Conservation (phyloP, 1,140 invertebrate genomes). For the Mylabris phalerata region DNA sequence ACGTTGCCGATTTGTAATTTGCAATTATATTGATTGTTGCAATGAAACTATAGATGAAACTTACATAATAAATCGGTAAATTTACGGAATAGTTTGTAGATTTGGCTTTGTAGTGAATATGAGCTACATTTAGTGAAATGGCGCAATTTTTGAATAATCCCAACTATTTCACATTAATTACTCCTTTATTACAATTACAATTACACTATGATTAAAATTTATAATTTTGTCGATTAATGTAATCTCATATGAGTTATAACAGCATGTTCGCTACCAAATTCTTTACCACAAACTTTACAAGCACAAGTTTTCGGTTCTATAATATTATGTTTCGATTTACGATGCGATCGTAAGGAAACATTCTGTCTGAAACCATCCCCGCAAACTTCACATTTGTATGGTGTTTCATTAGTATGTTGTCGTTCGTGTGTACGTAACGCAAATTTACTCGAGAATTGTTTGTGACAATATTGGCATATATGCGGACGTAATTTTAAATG, state of each 20-base stretch:
- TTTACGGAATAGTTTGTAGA: too few species aligned
- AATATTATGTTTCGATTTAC: slow-evolving; percentile 9
- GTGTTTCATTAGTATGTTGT: slow-evolving; percentile 11
- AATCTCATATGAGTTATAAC: slow-evolving; percentile 4
- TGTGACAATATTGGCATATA: slow-evolving; percentile 7
- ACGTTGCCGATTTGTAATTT: too few species aligned
- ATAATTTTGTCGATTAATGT: background rate
- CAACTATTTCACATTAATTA: too few species aligned
- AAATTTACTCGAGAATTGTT: slow-evolving; percentile 7
- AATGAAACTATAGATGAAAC: too few species aligned
- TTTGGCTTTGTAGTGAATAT: too few species aligned
- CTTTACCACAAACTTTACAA: slow-evolving; percentile 4
- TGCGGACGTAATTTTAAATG: slow-evolving; percentile 5
- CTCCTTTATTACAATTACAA: too few species aligned
- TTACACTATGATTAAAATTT: too few species aligned
- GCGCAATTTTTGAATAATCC: too few species aligned
- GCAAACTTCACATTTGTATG: slow-evolving; percentile 9
- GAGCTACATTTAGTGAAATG: too few species aligned
- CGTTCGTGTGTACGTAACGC: slow-evolving; percentile 2
- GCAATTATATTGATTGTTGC: too few species aligned
- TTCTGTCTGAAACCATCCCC: slow-evolving; percentile 7
- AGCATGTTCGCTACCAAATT: slow-evolving; percentile 1
- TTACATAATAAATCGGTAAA: too few species aligned
- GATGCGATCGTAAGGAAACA: slow-evolving; percentile 5
- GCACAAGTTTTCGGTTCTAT: slow-evolving; percentile 6